phyloP scores from a whole-genome alignment of 2,113 vertebrate species.

The Rhinichthys klamathensis region DNA sequence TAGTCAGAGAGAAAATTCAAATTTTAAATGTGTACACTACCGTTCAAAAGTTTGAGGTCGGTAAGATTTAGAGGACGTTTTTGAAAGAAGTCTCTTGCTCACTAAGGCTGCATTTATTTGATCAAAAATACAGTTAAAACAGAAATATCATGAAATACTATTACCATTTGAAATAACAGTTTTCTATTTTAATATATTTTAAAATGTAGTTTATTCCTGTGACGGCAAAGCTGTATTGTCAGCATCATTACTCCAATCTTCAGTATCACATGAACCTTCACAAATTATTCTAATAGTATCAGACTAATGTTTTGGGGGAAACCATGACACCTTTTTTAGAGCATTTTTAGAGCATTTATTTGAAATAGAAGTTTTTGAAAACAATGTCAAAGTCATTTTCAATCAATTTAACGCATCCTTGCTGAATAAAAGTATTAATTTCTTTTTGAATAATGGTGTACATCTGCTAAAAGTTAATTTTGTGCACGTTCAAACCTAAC shows the following conservation, averaged over 20 bases:
- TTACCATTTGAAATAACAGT: background rate
- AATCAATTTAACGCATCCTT: too few species aligned
- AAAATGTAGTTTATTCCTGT: background rate
- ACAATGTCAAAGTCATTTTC: too few species aligned
- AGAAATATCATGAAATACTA: background rate
- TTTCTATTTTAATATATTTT: background rate
- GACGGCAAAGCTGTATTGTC: background rate
- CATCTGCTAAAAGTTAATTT: background rate
- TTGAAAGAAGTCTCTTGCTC: background rate
- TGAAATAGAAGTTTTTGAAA: too few species aligned
- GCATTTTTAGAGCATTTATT: background rate
- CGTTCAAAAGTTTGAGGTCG: background rate
- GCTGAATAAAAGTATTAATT: background rate
- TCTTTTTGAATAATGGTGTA: background rate
- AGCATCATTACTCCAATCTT: background rate
- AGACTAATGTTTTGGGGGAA: background rate
- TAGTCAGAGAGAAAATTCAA: background rate
- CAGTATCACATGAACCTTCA: background rate
- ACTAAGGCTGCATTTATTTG: background rate
- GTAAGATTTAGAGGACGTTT: background rate
- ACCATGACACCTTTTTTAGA: background rate
- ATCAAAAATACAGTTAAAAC: background rate
- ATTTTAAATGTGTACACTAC: background rate
- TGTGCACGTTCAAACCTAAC: background rate
- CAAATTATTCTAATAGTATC: background rate